Base-by-base conservation (phyloP, 2,113 vertebrate species). In the Heterochromis multidens region DNA sequence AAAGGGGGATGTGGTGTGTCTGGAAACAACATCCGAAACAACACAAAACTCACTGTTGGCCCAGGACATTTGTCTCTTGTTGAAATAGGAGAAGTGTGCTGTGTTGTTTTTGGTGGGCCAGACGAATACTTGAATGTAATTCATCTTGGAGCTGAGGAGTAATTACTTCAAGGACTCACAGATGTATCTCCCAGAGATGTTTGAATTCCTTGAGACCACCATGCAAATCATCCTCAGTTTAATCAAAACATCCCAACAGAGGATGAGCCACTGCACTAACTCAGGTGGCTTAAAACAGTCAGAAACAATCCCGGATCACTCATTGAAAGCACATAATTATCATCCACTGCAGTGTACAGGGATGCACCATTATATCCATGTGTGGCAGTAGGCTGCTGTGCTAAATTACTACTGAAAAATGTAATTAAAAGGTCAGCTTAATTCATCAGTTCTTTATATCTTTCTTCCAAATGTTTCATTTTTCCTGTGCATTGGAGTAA, bases 101-200 rank as follows among this genome's bases (percentile, higher is more conserved):
- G 17, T 91, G 80, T 88, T 85, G 80, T 57, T 90, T 84, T 31
- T 86, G 57, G 49, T 89, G 40, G 37, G 31, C 84, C 37, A 31
- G 46, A 79, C 6, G 21, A 82, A 90, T 84, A 67, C 25, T 91
- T 82, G 60, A 80, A 78, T 52, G 49, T 59, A 52, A 72, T 90
- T 89, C 62, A 46, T 93, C 90, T 83, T 57, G 10, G 65, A 82
- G 74, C 59, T 49, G 23, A 77, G 27, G 49, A 65, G 56, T 81
- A 43, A 85, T 91, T 89, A 77, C 77, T 87, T 84, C 82, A 89
- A 88, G 82, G 72, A 85, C 80, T 86, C 74, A 46, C 77, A 88
- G 82, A 85, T 90, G 79, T 86, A 82, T 88, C 84, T 90, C 67
- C 37, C 81, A 81, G 65, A 89, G 78, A 65, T 77, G 82, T 89